Percentiles rank a stretch among this genome's conserved stretches.
These are phyloP conservation scores for Folsomia candida DNA, from an alignment of 2,888 invertebrate genomes.

Conservation along the genomic window DNA sequence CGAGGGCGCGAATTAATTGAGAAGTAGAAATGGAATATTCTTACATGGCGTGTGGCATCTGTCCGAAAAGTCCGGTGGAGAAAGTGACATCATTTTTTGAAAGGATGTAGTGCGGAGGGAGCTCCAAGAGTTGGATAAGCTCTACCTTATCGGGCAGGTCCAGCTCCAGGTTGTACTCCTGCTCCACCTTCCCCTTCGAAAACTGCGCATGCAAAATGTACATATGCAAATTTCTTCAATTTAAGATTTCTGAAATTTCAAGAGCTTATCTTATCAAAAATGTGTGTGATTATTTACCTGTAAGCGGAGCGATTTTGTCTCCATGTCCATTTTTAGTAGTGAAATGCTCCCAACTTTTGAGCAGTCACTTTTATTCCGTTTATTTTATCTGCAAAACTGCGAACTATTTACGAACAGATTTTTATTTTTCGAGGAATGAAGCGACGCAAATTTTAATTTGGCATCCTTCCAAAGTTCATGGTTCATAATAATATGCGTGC, in stretches of 20 bases:
- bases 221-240: background rate
- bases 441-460: no score
- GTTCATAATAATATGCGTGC: no score
- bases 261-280: background rate
- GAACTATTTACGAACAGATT: no score
- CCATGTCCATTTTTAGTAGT: background rate
- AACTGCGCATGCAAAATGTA: constrained; percentile 20
- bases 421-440: no score
- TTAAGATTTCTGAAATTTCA: no score
- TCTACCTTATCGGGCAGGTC: constrained; percentile 31
- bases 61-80: constrained; percentile 31
- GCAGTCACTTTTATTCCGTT: no score
- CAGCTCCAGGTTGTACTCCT: constrained; percentile 27
- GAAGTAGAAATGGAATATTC: no score
- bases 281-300: background rate
- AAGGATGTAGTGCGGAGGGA: constrained; percentile 29
- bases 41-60: constrained; percentile 41
- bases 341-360: no score
- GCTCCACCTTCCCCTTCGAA: constrained; percentile 19
- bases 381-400: no score
- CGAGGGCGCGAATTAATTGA: no score
- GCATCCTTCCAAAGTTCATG: no score
- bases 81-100: constrained; percentile 36
- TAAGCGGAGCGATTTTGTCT: background rate
- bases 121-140: constrained; percentile 22